Evolutionary conservation across 2,797 vertebrate genomes (phyloP).

Genomic region (Mareca penelope): DNA sequence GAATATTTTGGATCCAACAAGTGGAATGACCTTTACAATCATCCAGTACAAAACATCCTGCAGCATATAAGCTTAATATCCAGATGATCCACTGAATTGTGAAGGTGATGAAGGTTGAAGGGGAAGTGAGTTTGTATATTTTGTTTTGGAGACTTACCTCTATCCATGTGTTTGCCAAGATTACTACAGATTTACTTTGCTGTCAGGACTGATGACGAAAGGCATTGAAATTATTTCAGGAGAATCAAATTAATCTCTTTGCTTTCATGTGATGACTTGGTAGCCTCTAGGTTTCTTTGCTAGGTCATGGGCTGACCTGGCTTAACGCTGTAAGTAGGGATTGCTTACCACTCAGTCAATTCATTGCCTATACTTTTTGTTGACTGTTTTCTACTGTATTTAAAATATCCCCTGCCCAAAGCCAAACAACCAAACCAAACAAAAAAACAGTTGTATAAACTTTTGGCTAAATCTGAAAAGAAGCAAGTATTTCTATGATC

Average conservation of each 20-base stretch:
- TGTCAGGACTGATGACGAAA: neutral
- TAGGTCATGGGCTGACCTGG: neutral
- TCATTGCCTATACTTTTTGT: neutral
- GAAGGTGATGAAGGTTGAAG: neutral
- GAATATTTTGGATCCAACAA: neutral
- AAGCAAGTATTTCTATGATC: neutral
- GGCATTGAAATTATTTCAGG: conserved; percentile 8
- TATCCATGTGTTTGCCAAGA: neutral
- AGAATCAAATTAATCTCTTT: conserved; percentile 14
- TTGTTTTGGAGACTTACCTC: neutral
- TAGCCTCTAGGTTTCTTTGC: conserved; percentile 7
- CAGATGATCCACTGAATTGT: neutral
- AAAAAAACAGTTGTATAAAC: neutral
- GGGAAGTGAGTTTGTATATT: neutral
- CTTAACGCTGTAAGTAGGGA: neutral
- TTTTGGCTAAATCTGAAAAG: neutral
- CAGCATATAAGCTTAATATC: neutral
- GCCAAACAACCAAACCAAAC: no score
- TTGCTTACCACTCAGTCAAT: neutral
- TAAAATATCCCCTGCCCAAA: neutral
- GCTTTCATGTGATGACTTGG: neutral
- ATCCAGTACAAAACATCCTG: neutral
- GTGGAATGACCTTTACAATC: neutral
- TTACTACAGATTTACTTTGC: neutral
- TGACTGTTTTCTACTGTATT: neutral